phyloP scores from a whole-genome alignment of 53 echinoderm and acorn worm genomes.

The Actinopyga echinites region DNA sequence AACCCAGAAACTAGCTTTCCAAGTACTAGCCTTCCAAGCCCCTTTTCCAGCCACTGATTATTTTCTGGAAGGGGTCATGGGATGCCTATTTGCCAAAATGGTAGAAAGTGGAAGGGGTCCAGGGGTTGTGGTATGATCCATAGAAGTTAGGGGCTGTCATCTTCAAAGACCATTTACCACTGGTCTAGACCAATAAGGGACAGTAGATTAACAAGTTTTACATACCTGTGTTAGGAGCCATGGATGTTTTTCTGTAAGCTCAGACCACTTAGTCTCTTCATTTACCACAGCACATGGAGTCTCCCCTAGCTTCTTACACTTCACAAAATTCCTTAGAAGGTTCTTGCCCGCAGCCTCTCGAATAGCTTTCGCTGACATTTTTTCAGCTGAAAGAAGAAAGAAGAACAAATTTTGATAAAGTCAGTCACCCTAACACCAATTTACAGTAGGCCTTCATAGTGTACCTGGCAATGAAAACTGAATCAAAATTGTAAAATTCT shows the following conservation, averaged over 20 bases:
- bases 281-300: conserved; percentile 82
- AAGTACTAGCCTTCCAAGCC: no score
- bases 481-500: no score
- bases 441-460: no score
- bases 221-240: conserved; percentile 95
- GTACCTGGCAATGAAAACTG: no score
- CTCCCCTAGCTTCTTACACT: conserved; percentile 56
- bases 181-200: not conserved
- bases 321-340: conserved; percentile 70
- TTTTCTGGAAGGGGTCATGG: no score
- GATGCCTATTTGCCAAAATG: not conserved
- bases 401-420: no score
- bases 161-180: not conserved
- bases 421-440: no score
- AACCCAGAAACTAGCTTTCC: no score
- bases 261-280: conserved; percentile 76
- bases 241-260: conserved; percentile 71
- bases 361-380: conserved; percentile 98
- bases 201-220: not conserved
- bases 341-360: conserved; percentile 86
- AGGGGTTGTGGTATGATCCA: not conserved
- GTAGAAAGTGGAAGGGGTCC: not conserved
- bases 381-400: not conserved
- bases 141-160: not conserved
- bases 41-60: no score